Conservation (phyloP, 1,140 invertebrate genomes). For the Drosophila ercepeae region DNA sequence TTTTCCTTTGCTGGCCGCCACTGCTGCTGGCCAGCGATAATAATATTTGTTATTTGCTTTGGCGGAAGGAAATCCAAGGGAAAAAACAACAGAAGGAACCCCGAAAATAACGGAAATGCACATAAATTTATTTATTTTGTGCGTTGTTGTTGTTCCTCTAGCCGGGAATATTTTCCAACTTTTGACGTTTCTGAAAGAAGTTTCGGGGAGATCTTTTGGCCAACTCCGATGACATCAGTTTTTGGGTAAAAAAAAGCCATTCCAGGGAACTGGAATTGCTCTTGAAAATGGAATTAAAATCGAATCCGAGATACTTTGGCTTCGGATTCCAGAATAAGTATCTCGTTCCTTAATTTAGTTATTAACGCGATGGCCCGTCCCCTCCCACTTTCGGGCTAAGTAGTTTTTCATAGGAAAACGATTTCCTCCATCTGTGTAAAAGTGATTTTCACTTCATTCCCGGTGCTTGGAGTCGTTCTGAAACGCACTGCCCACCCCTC, state of each 20-base stretch:
- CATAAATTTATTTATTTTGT: conserved; percentile 81
- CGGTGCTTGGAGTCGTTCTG: too few species aligned
- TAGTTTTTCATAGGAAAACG: conserved; percentile 75
- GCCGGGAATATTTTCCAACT: not conserved
- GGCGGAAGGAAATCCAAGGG: conserved; percentile 73
- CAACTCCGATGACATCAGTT: not conserved
- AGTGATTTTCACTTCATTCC: conserved; percentile 75
- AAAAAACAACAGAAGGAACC: conserved; percentile 29
- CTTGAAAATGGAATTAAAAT: too few species aligned
- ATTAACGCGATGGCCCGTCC: conserved; percentile 26
- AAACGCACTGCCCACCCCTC: not conserved
- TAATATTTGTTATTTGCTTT: conserved; percentile 84
- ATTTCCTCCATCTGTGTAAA: conserved; percentile 44
- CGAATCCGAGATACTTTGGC: not conserved
- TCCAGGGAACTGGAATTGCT: too few species aligned
- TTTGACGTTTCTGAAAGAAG: too few species aligned
- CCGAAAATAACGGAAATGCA: conserved; percentile 76
- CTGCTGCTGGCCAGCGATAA: conserved; percentile 71
- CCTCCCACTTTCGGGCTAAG: conserved; percentile 31
- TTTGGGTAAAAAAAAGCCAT: too few species aligned
- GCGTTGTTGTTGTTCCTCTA: conserved; percentile 34
- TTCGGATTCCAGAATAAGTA: conserved; percentile 22
- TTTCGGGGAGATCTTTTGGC: not conserved
- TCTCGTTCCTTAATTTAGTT: conserved; percentile 61
- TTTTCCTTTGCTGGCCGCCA: conserved; percentile 37